Base-by-base conservation (phyloP, 2,113 vertebrate genomes). In the Ptyas mucosa region DNA sequence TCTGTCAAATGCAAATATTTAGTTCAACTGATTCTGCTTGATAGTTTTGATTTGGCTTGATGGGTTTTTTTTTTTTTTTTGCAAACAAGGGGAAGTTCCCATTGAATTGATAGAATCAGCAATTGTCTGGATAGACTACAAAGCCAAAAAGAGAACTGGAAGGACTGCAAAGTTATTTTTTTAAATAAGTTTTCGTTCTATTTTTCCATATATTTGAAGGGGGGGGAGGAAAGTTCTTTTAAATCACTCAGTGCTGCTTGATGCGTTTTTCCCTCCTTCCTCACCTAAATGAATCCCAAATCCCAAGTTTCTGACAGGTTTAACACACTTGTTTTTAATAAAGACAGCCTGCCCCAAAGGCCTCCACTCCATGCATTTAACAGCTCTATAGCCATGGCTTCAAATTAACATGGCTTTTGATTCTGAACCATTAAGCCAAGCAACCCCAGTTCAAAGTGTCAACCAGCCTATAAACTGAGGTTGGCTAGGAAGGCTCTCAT, bases 21-120 rank as follows among this genome's bases (percentile, higher is more conserved):
- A 39, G 18, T 21, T 81, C 69, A 88, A 18, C 7, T 29, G 21
- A 20, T 49, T 54, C 15, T 9, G 20, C 18, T 81, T 39, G 29
- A n/a, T 18, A 88, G 52, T n/a, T 88, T 54, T 53, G 26, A 88
- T 54, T 57, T 81, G 94, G 89, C 92, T 94, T 94, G 91, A 93
- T 95, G 97, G 98, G 97, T 54, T 95, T 93, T 89, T 8, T 52
- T 92, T 92, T 91, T 81, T 52, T 52, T 52, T 94, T 96, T 93
- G 92, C 96, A 95, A 94, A 92, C 90, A 93, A 96, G 97, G 97
- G 97, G 95, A 98, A 97, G 97, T 97, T 97, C 97, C 87, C 91
- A 95, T 95, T 96, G 96, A 93, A 91, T 0, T 51, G 94, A 89
- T 0, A 1, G 93, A 97, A 98, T 97, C 95, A 49, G 97, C 97